Conservation (phyloP, 2,888 invertebrate genomes). For the Aspidiotus destructor region DNA sequence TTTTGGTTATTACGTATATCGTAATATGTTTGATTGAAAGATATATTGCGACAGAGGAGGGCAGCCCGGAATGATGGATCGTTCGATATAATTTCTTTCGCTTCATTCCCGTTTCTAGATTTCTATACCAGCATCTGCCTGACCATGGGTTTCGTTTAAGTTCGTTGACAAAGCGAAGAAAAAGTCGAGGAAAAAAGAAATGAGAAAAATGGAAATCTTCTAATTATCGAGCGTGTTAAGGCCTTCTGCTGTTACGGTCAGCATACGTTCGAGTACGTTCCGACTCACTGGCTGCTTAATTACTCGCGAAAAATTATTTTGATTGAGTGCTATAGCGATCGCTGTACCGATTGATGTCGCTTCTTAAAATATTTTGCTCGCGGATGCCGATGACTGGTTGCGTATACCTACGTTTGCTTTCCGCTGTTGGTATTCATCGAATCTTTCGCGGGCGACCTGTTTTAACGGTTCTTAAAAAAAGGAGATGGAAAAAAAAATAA, state of each 20-base stretch:
- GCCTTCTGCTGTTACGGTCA: neutral
- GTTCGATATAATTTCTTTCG: neutral
- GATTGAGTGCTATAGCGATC: neutral
- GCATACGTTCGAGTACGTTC: slow-evolving; percentile 2
- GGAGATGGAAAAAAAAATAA: too few species aligned
- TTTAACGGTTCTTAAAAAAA: slow-evolving; percentile 1
- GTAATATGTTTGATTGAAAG: too few species aligned
- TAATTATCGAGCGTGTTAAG: neutral
- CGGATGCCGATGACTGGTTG: too few species aligned
- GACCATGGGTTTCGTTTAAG: neutral
- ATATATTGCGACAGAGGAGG: too few species aligned
- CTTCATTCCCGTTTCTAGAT: neutral
- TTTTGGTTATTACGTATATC: too few species aligned
- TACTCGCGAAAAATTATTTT: slow-evolving; percentile 3
- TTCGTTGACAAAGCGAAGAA: neutral
- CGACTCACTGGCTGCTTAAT: slow-evolving; percentile 1
- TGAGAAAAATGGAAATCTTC: neutral
- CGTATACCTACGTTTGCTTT: too few species aligned
- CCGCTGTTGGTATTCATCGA: too few species aligned
- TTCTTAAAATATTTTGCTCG: too few species aligned
- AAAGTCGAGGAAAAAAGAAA: neutral
- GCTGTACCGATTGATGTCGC: too few species aligned
- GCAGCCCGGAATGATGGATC: neutral
- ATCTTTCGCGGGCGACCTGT: neutral
- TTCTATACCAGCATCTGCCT: neutral